Base-by-base conservation (phyloP, 2,888 invertebrate species). In the Eupithecia dodoneata region DNA sequence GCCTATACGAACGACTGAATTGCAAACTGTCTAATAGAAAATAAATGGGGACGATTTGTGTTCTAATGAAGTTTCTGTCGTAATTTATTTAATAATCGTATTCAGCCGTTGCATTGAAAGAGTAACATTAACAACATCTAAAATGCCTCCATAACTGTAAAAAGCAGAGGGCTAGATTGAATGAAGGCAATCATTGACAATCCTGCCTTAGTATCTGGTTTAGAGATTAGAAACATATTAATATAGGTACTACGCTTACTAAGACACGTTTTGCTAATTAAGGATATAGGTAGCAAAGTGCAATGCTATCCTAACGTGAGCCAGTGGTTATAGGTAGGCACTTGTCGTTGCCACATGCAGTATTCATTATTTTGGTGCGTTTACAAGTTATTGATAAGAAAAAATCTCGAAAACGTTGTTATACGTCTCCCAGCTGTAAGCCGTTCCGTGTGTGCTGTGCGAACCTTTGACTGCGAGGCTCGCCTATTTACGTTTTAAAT, bases 381-480 rank as follows among this genome's bases (percentile, higher is more conserved):
- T 91, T 86, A 88, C 89, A 87, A 90, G 91, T 92, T 92, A 90
- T 86, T 90, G 88, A 87, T 90, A 87, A 91, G 91, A 91, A 92
- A 92, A 86, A 89, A 90, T 88, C 92, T 90, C 87, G 91, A 92
- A 92, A 91, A 82, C 86, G 80, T 87, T 86, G 85, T 91, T 87
- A 88, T 83, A 83, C 82, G 83, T 84, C 86, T 30, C 18, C 12
- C 63, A 63, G 63, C 63, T 30, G 63, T 59, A 30, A 12, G 12
- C 2, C 63, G 10, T 63, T 30, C 63, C 63, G 4, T 30, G 30
- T 30, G 10, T 63, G 63, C 30, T 63, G 18, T 10, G 63, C 18
- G 4, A 63, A 63, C 30, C 30, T 63, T 30, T 63, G 12, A 63
- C 63, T 30, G 4, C 30, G 10, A 30, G 63, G 30, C 30, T 30